Evolutionary conservation across 2,113 vertebrate species (phyloP), one percentile per base, ranked within the genome.

Genomic region (Notothenia coriiceps): DNA sequence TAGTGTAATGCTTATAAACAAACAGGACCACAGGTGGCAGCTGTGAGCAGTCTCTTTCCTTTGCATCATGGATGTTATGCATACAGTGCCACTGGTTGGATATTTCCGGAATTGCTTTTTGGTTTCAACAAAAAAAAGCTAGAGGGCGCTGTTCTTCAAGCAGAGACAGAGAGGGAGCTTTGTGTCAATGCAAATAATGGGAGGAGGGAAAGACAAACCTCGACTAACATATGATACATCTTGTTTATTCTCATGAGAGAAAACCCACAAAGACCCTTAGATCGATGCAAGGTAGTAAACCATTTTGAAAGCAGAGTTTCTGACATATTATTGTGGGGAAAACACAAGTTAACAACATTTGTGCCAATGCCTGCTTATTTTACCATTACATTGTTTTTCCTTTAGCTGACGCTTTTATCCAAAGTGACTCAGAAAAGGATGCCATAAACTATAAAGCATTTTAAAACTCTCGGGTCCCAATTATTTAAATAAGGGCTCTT

Each of bases 81-180:
- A 55, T 33, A 57, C 44, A 29, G 35, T 20, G 46, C 55, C 73
- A 54, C 25, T 62, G 46, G 65, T 44, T 51, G 40, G 65, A 59
- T 46, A 6, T 0, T 63, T 12, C 63, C 63, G 50, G 7, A 57
- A 70, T 40, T 5, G 29, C 29, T 18, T 10, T 6, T 17, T 10
- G 15, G 9, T 78, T 74, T 2, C 49, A 12, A 1, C 15, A 40
- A 2, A 18, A 2, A 1, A 60, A 86, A 62, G 70, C 18, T 40
- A 84, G 91, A 83, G 84, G 87, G 80, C 64, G 43, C 84, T 79
- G 64, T 65, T 68, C n/a, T 10, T 15, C 47, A 72, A 85, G 54
- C 47, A 80, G 10, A 81, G 11, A 17, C 2, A 51, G 29, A 63
- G 0, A 50, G 8, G 9, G 51, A 0, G 56, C 49, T 68, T 2